Evolutionary conservation across 2,113 vertebrate species (phyloP), one percentile per base, ranked within the genome.

Genomic region (Puntigrus tetrazona): DNA sequence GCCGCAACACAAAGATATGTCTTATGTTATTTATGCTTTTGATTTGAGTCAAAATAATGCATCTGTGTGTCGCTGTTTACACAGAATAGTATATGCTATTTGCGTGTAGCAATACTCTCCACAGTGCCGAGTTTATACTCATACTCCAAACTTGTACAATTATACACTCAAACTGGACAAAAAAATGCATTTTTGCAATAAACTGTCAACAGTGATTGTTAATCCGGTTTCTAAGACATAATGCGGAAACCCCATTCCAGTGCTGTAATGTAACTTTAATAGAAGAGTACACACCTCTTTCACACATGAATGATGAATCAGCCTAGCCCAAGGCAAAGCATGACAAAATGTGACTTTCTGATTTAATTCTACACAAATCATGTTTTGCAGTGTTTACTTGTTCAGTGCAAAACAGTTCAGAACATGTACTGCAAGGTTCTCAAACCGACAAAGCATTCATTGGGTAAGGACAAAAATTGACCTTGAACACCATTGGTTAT

Each of bases 401-500:
- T 55, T 52, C 16, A 14, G 4, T 36, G 10, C 2, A 69, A 20
- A 36, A 34, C 20, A 77, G 25, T 75, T 31, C 47, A 76, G 8
- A 22, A n/a, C 52, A 55, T 73, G 22, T 27, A 74, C 14, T 74
- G 4, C 43, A 78, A 59, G 77, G 14, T 80, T 29, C 20, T 45
- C 25, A 22, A 57, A 45, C 16, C 10, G 14, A 47, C 25, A 45
- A 31, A 47, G 14, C 1, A 80, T 80, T 80, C 16, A 22, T 38
- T 14, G 38, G 9, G 8, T 29, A 31, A 80, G 78, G 41, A 80
- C 27, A 22, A 65, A 79, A 63, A 65, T 20, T 5, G 16, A 80
- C 57, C 59, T 65, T 65, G 78, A 80, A 31, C 25, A 65, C 36
- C 38, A 63, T 4, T 6, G 57, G 36, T 80, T 47, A 80, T 47